Evolutionary conservation across 2,888 invertebrate genomes (phyloP), one percentile per base, ranked within the genome.

Genomic region (Adineta ricciae): DNA sequence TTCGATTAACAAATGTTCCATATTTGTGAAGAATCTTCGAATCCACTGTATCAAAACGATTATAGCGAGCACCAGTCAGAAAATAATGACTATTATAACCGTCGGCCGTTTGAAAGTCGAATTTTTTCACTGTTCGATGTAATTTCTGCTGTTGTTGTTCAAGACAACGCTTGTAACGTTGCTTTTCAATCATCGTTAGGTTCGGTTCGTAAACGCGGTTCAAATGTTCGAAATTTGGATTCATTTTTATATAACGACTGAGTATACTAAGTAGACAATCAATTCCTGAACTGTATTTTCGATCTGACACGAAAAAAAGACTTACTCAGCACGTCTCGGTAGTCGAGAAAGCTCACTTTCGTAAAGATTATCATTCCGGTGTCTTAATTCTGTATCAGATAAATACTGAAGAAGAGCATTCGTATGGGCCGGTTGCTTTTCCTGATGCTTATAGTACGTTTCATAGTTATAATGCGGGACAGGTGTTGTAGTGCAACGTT

Each of bases 11-110:
- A 84, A 85, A 85, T 52, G 83, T 83, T 27, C 85, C 85, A 54
- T 84, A 84, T 85, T 85, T 84, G n/a, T 73, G 73, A 27, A 85
- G 49, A 24, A 85, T 85, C 52, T 85, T 85, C 5, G 85, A 85
- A 82, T 85, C 85, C 21, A 85, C 78, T 21, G 85, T 84, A 46
- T 85, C 85, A 73, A 41, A 84, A 72, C 85, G 73, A 84, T 85
- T 85, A 32, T 83, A 85, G 38, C 85, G 32, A 1, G 83, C 85
- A 73, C 85, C 85, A 8, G 85, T 85, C 24, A 85, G 46, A 83
- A 85, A 85, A 78, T 85, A 85, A 83, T 85, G 85, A 21, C 72
- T 64, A 24, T 83, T 83, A 73, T 73, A 73, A 36, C 83, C 83
- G n/a, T 84, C 84, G 64, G 41, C 49, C 36, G 84, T 84, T 49